Conservation (phyloP, 1,140 invertebrate genomes). For the Sesamia nonagrioides region DNA sequence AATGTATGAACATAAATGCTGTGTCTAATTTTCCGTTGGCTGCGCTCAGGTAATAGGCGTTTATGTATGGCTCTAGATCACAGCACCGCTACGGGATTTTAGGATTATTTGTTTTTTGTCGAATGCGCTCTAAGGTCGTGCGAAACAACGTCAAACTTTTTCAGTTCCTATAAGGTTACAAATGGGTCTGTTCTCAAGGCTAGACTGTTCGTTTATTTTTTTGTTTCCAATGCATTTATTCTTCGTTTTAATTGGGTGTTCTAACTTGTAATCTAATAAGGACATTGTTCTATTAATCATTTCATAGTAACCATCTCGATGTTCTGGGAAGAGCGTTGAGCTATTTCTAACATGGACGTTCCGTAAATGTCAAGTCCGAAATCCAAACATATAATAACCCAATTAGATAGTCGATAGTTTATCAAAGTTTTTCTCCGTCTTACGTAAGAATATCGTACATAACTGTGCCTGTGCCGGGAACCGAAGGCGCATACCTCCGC, state of each 20-base stretch:
- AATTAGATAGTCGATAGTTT: conserved; percentile 48
- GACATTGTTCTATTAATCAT: conserved; percentile 39
- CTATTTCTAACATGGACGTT: conserved; percentile 34
- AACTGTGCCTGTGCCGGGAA: conserved; percentile 75
- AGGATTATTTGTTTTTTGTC: conserved; percentile 31
- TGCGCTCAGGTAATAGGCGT: conserved; percentile 38
- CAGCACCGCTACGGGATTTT: conserved; percentile 15
- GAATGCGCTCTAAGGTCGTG: conserved; percentile 18
- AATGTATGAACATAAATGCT: conserved; percentile 28
- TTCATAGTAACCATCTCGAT: background rate
- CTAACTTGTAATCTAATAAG: conserved; percentile 33
- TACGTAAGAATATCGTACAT: conserved; percentile 80
- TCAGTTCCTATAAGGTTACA: conserved; percentile 23
- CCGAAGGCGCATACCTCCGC: conserved; percentile 74
- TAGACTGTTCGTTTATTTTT: conserved; percentile 19
- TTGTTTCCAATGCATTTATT: conserved; percentile 12
- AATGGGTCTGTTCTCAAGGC: conserved; percentile 22
- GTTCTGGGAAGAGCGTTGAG: conserved; percentile 11
- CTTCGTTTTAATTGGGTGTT: conserved; percentile 18
- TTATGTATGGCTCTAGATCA: conserved; percentile 25
- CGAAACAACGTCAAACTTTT: conserved; percentile 4
- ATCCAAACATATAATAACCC: conserved; percentile 45
- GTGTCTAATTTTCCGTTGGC: conserved; percentile 24
- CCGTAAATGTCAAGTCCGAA: conserved; percentile 6
- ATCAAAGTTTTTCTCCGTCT: conserved; percentile 60